Evolutionary conservation across 2,888 invertebrate genomes (phyloP).

Genomic region (Polydrusus pterygomalis): DNA sequence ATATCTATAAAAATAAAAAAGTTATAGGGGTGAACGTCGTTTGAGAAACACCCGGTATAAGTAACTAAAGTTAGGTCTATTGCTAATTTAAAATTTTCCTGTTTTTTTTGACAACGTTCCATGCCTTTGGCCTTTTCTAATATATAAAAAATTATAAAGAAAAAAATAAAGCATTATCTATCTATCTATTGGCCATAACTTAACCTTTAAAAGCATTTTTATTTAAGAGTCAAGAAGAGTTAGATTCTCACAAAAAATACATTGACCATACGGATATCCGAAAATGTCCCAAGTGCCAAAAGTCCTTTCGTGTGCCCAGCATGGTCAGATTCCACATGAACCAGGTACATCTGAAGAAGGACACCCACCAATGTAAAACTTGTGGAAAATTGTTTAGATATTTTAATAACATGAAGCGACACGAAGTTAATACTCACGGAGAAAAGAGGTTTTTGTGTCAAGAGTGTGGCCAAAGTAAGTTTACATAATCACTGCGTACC

Average conservation of each 20-base stretch:
- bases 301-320: background rate
- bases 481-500: too few relatives aligned
- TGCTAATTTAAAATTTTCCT: too few relatives aligned
- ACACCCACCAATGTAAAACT: background rate
- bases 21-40: too few relatives aligned
- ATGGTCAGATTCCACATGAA: background rate
- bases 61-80: too few relatives aligned
- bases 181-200: too few relatives aligned
- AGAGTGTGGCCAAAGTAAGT: background rate
- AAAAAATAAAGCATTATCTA: too few relatives aligned
- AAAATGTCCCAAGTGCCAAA: background rate
- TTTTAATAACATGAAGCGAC: background rate
- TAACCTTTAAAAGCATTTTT: too few relatives aligned
- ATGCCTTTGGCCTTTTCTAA: too few relatives aligned
- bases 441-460: constrained; percentile 2
- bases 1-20: too few relatives aligned
- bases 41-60: too few relatives aligned
- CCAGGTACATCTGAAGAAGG: background rate
- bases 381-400: background rate
- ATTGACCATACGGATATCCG: background rate
- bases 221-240: background rate
- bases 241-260: background rate
- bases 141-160: too few relatives aligned
- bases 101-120: too few relatives aligned
- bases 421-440: background rate